These are phyloP conservation scores for Drosophila gunungcola DNA, from an alignment of 1,140 invertebrate genomes.

Conservation along the genomic window DNA sequence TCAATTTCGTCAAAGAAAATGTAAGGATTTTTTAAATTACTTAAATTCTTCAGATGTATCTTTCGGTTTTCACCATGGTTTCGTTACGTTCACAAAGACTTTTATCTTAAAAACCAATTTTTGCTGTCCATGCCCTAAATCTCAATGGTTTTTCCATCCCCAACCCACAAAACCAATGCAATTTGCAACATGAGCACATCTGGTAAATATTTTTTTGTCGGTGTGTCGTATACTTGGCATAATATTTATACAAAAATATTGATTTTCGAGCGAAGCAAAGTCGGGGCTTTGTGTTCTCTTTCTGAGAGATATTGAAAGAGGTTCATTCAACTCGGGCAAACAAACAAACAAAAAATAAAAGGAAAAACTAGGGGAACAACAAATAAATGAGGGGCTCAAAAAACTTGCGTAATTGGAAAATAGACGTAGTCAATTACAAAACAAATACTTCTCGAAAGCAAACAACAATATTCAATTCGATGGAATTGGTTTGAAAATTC, in stretches of 20 bases:
- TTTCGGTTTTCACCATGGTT: background rate
- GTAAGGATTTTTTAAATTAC: no score
- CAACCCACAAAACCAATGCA: conserved; percentile 17
- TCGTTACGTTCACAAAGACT: background rate
- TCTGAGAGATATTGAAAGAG: conserved; percentile 21
- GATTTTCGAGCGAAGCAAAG: conserved; percentile 46
- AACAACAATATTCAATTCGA: conserved; percentile 5
- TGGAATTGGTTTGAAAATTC: background rate
- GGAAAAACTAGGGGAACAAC: background rate
- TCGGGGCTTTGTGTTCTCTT: background rate
- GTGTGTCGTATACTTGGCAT: conserved; percentile 26
- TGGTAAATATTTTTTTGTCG: conserved; percentile 37
- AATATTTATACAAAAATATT: conserved; percentile 68
- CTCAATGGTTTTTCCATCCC: background rate
- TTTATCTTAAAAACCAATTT: background rate
- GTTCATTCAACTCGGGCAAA: conserved; percentile 55
- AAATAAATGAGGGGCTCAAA: background rate
- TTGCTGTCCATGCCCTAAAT: conserved; percentile 3
- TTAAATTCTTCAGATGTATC: no score
- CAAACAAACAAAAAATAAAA: conserved; percentile 3
- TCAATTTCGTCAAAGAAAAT: no score
- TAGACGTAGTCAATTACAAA: background rate
- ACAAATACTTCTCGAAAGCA: conserved; percentile 2
- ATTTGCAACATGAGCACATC: conserved; percentile 26
- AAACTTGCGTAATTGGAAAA: conserved; percentile 10